Percentiles rank a stretch among this genome's conserved stretches.
Conservation (phyloP, 2,888 invertebrate species). For the Oeneis ivallda region DNA sequence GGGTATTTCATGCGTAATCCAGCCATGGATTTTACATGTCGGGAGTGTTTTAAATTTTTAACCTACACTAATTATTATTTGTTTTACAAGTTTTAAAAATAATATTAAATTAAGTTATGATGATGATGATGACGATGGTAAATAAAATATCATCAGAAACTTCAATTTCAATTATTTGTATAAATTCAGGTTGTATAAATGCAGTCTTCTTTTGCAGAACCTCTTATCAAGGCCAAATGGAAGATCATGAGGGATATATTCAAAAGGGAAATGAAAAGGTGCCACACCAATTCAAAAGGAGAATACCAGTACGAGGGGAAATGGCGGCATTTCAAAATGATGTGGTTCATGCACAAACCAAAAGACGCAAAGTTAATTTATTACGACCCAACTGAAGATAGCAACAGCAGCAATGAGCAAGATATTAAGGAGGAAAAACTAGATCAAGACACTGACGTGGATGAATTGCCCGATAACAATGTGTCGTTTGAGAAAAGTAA, state of each 20-base stretch:
- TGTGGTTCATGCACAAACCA: conserved; percentile 48
- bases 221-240: conserved; percentile 54
- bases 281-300: conserved; percentile 33
- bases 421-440: background rate
- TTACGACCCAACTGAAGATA: background rate
- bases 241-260: conserved; percentile 57
- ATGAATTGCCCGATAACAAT: background rate
- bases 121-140: too few relatives aligned
- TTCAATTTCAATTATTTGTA: too few relatives aligned
- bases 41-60: too few relatives aligned
- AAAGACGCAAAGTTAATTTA: background rate
- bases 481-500: conserved; percentile 11
- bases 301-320: conserved; percentile 51
- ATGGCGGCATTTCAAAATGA: conserved; percentile 52
- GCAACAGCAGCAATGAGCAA: conserved; percentile 10
- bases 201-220: conserved; percentile 46
- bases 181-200: background rate
- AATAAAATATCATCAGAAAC: too few relatives aligned
- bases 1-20: too few relatives aligned
- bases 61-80: too few relatives aligned
- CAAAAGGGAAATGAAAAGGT: conserved; percentile 49
- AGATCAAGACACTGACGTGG: background rate
- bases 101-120: too few relatives aligned
- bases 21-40: too few relatives aligned
- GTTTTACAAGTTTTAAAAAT: too few relatives aligned